These are phyloP conservation scores for Eudasyphora cyanicolor DNA, from an alignment of 2,888 invertebrate genomes.

Conservation along the genomic window DNA sequence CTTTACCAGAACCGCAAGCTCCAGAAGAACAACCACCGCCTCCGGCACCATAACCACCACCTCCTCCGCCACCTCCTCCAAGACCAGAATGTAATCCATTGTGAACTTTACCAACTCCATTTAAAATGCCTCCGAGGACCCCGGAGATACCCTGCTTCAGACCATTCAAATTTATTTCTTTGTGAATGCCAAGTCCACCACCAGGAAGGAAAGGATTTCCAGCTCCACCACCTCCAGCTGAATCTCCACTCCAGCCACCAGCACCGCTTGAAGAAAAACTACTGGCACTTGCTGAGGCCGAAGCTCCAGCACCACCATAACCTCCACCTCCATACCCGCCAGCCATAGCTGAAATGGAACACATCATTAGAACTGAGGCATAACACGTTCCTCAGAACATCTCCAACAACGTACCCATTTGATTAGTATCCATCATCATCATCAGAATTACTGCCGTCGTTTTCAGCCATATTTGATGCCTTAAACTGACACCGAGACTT, in stretches of 20 bases:
- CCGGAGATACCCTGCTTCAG: constrained; percentile 57
- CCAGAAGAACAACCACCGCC: too few species aligned
- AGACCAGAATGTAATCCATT: constrained; percentile 52
- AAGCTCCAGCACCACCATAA: constrained; percentile 64
- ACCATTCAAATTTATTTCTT: constrained; percentile 54
- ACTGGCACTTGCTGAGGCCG: constrained; percentile 68
- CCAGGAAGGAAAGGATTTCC: constrained; percentile 66
- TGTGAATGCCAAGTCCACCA: constrained; percentile 48
- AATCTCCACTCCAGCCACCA: constrained; percentile 54
- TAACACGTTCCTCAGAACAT: background rate
- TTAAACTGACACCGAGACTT: constrained; percentile 15
- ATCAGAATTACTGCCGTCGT: constrained; percentile 49
- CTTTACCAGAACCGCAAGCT: constrained; percentile 36
- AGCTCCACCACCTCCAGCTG: too few species aligned
- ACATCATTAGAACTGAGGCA: constrained; percentile 31
- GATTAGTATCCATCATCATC: constrained; percentile 54
- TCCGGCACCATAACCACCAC: background rate
- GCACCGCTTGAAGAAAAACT: constrained; percentile 67
- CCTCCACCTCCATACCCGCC: constrained; percentile 67
- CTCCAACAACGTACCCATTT: constrained; percentile 18
- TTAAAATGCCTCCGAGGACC: constrained; percentile 61
- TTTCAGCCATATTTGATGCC: constrained; percentile 31
- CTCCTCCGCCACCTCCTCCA: constrained; percentile 29
- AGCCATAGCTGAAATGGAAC: constrained; percentile 63
- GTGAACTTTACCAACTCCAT: constrained; percentile 61